A percentile compares a stretch with the other conserved stretches of the same genome.
These are phyloP conservation scores for Probosciger aterrimus DNA, from an alignment of 2,113 vertebrate species.

Conservation along the genomic window DNA sequence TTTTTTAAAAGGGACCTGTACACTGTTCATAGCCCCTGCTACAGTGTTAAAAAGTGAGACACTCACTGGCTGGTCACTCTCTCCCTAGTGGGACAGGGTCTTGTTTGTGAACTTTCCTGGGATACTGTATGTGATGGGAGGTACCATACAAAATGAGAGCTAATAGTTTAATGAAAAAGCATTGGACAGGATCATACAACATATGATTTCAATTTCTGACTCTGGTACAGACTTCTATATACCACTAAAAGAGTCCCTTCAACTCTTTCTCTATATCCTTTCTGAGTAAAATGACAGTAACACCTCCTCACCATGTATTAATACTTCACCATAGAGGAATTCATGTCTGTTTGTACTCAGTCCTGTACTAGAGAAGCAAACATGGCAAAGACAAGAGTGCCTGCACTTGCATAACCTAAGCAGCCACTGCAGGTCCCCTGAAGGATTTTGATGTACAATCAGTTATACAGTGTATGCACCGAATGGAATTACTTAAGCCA, in stretches of 20 bases:
- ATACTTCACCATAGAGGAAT: not conserved
- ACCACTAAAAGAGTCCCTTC: not conserved
- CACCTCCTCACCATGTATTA: not conserved
- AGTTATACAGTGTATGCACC: not conserved
- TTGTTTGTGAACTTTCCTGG: not conserved
- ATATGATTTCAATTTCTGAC: not conserved
- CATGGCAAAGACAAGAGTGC: not conserved
- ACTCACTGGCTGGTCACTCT: not conserved
- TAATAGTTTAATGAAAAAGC: not conserved
- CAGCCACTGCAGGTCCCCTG: not conserved
- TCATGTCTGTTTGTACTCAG: not conserved
- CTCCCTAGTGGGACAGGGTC: not conserved
- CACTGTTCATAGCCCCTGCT: not conserved
- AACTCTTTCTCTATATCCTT: not conserved
- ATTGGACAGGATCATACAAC: not conserved
- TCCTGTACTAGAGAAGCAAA: not conserved
- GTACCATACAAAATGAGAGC: not conserved
- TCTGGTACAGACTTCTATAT: not conserved
- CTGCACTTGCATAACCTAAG: not conserved
- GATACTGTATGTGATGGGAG: not conserved
- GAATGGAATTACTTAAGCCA: not conserved
- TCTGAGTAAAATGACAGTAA: not conserved
- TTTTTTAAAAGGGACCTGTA: not conserved
- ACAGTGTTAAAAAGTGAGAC: not conserved
- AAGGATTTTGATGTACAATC: not conserved